These are phyloP conservation scores for Gambusia yucatana DNA, from an alignment of 2,797 vertebrate genomes.

Conservation along the genomic window DNA sequence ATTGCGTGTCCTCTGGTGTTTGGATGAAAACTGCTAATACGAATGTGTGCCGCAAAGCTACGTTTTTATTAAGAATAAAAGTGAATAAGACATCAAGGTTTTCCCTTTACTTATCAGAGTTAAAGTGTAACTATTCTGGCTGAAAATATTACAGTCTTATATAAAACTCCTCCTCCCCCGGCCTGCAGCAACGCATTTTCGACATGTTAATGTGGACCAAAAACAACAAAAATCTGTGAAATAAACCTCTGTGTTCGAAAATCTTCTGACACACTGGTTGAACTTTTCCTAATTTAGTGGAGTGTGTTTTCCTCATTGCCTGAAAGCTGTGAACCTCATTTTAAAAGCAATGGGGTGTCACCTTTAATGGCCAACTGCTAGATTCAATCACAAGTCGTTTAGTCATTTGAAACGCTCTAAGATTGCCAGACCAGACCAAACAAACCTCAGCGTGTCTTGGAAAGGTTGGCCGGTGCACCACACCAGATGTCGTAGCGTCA, in stretches of 20 bases:
- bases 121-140: not conserved
- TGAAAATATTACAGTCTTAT: not conserved
- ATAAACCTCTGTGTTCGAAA: not conserved
- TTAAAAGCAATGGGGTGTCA: slow-evolving; percentile 66
- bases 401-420: slow-evolving; percentile 67
- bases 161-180: not conserved
- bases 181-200: no score
- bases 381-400: slow-evolving; percentile 60
- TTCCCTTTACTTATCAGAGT: not conserved
- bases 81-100: not conserved
- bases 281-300: slow-evolving; percentile 35
- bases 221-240: not conserved
- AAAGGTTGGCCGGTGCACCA: not conserved
- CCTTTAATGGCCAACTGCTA: slow-evolving; percentile 67
- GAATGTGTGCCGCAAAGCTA: slow-evolving; percentile 24
- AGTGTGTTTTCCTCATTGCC: slow-evolving; percentile 59
- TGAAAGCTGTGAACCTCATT: slow-evolving; percentile 57
- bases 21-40: slow-evolving; percentile 29
- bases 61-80: slow-evolving; percentile 6
- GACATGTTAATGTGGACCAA: not conserved
- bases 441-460: not conserved
- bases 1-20: slow-evolving; percentile 46
- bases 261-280: not conserved
- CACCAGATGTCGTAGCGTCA: no score
- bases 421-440: not conserved